Percentiles rank a stretch among this genome's conserved stretches.
phyloP scores from a whole-genome alignment of 2,888 invertebrate species.

The Pollenia angustigena region DNA sequence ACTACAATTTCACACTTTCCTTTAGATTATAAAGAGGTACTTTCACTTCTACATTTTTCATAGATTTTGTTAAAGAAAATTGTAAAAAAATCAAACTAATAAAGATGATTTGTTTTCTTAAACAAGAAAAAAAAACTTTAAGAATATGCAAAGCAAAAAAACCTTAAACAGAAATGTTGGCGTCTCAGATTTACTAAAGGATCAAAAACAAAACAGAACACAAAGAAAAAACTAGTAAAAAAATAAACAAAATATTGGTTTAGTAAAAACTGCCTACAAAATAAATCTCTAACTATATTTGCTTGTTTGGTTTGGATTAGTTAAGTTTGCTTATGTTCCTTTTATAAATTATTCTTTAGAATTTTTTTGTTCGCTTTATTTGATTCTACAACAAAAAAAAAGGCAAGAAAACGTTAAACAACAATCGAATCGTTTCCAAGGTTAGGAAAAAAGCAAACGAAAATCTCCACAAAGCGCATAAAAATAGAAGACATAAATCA shows the following conservation, averaged over 20 bases:
- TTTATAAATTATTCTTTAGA: no score
- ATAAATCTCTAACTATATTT: neutral
- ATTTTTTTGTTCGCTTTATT: no score
- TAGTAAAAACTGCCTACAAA: neutral
- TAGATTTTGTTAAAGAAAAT: neutral
- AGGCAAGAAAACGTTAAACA: neutral
- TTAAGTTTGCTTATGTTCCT: no score
- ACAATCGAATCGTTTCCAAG: neutral
- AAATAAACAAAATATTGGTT: neutral
- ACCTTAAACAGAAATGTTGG: slow-evolving; percentile 2
- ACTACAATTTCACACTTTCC: no score
- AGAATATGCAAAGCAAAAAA: neutral
- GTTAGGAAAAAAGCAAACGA: neutral
- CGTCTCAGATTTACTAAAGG: neutral
- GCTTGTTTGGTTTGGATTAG: neutral
- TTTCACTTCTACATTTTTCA: neutral
- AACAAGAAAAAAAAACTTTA: neutral
- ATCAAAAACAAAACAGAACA: neutral
- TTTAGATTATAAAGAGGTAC: no score
- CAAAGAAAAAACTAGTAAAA: neutral
- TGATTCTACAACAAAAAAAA: neutral
- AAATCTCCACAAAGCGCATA: neutral
- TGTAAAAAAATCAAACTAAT: neutral
- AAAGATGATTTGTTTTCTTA: slow-evolving; percentile 15
- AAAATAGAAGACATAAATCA: slow-evolving; percentile 38